Evolutionary conservation across 1,140 invertebrate species (phyloP), one percentile per base, ranked within the genome.

Genomic region (Drosophila sp.): DNA sequence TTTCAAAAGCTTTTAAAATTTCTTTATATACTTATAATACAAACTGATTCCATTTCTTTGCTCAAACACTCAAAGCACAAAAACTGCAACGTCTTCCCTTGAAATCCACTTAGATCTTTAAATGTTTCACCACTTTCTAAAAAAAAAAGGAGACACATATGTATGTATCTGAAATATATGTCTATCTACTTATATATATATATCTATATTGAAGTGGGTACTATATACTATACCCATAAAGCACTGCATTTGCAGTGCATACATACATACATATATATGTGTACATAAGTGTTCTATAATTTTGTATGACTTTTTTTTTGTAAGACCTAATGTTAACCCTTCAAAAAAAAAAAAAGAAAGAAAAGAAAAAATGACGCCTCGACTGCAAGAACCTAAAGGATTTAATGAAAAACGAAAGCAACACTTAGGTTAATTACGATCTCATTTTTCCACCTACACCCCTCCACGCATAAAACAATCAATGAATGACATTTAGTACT

Each of bases 381-480:
- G 75, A 32, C 60, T 66, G 66, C 60, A 64, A 66, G 55, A 54
- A 54, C 17, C 32, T 55, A 44, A 50, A 27, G 25, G 6, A 27
- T 47, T 47, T 47, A 11, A 47, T 7, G 17, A 23, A 47, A 47
- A 47, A 17, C 23, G 1, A 25, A 47, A 25, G 17, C 6, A 25
- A 50, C 44, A 27, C 6, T 50, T 50, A 50, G 44, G 25, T 50
- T 56, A 58, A 60, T 11, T 35, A 23, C 30, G 50, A 60, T 58
- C 64, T 69, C 62, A 84, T 72, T 27, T 60, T 55, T 30, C 44
- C 29, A 10, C 3, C n/a, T 17, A 29, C 30, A 30, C 55, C 44
- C 72, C 32, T 66, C 55, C 66, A 80, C 67, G 77, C 70, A 85
- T 78, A 85, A 80, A 70, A 79, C 83, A 86, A 86, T 86, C 82